phyloP scores from a whole-genome alignment of 2,113 vertebrate genomes.

The Poeciliopsis prolifica region DNA sequence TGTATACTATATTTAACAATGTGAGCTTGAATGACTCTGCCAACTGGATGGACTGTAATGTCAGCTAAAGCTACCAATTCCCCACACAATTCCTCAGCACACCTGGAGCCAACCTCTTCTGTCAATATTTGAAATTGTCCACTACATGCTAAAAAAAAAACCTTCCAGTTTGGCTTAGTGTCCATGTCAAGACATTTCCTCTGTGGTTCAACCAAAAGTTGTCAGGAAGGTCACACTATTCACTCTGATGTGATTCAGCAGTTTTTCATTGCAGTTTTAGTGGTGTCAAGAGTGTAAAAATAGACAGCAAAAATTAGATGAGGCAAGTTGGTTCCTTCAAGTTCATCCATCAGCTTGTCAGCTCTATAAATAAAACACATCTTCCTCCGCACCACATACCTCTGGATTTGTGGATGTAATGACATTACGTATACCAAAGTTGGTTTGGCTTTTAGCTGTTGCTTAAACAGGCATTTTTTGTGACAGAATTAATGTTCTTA shows the following conservation, averaged over 20 bases:
- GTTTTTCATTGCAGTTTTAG: slow-evolving; percentile 22
- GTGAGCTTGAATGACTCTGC: slow-evolving; percentile 56
- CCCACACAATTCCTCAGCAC: slow-evolving; percentile 35
- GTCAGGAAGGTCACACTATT: slow-evolving; percentile 12
- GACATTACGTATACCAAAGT: not conserved
- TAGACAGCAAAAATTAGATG: not conserved
- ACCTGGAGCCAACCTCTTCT: slow-evolving; percentile 67
- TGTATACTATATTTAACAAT: slow-evolving; percentile 46
- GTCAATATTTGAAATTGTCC: slow-evolving; percentile 79
- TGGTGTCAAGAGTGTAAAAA: slow-evolving; percentile 13
- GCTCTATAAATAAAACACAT: not conserved
- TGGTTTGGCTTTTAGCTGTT: not conserved
- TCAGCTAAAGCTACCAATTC: slow-evolving; percentile 76
- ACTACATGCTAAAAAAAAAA: slow-evolving; percentile 68
- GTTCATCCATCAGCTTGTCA: not conserved
- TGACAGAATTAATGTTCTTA: too few species aligned
- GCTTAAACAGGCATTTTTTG: not conserved
- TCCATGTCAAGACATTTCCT: slow-evolving; percentile 18
- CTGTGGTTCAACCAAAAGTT: slow-evolving; percentile 9
- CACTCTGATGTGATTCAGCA: slow-evolving; percentile 26
- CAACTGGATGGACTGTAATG: slow-evolving; percentile 63
- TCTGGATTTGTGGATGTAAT: slow-evolving; percentile 15
- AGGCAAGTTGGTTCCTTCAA: not conserved
- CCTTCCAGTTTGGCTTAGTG: slow-evolving; percentile 37
- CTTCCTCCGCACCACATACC: not conserved